Percentiles rank a stretch among this genome's conserved stretches.
phyloP scores from a whole-genome alignment of 2,888 invertebrate species.

The Aethes cnicana region DNA sequence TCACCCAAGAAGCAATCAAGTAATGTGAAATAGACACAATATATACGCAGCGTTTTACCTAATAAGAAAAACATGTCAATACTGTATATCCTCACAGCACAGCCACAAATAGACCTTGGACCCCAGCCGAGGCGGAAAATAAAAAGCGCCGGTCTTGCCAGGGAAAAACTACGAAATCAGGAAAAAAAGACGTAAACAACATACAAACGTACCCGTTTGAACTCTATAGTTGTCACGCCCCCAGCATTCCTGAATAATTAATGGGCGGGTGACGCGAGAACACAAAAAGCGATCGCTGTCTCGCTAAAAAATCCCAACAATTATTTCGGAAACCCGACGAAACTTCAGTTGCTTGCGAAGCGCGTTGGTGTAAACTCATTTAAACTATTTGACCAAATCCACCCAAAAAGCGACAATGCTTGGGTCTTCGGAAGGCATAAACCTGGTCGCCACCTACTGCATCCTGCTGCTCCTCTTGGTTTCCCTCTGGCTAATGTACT shows the following conservation, averaged over 20 bases:
- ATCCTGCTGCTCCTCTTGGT: constrained; percentile 84
- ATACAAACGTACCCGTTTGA: constrained; percentile 18
- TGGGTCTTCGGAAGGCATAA: constrained; percentile 80
- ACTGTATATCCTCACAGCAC: constrained; percentile 15
- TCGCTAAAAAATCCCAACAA: constrained; percentile 21
- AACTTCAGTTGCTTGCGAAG: constrained; percentile 57
- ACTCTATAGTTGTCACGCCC: constrained; percentile 17
- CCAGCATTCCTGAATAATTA: constrained; percentile 30
- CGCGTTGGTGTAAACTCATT: constrained; percentile 45
- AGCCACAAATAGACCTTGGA: constrained; percentile 24
- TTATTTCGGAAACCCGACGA: constrained; percentile 53
- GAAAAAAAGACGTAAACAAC: constrained; percentile 30
- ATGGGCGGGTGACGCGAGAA: constrained; percentile 25
- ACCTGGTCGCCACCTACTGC: constrained; percentile 85
- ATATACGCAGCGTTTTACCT: too few relatives aligned
- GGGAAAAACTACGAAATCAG: constrained; percentile 24
- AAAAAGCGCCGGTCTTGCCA: constrained; percentile 26
- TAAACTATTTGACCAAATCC: constrained; percentile 33
- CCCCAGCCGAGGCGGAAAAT: constrained; percentile 25
- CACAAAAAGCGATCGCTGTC: constrained; percentile 30
- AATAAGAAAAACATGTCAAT: too few relatives aligned
- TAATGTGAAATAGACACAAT: too few relatives aligned
- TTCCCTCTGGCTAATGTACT: constrained; percentile 85
- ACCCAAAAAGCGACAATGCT: constrained; percentile 45
- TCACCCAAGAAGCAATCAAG: too few relatives aligned